Conservation (phyloP, 2,888 invertebrate species). For the Vandiemenella viatica region DNA sequence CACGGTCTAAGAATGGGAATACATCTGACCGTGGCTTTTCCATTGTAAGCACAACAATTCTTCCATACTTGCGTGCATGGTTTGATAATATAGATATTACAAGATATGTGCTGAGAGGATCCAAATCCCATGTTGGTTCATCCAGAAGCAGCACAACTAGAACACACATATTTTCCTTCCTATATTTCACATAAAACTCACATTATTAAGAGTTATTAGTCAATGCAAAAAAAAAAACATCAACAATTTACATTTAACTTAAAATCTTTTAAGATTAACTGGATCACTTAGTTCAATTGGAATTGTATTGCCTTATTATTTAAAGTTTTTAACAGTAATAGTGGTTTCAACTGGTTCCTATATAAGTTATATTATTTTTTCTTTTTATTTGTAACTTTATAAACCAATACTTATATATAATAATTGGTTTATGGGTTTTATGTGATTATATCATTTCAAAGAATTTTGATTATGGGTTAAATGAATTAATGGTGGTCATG, state of each 20-base stretch:
- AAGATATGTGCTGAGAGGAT: constrained; percentile 87
- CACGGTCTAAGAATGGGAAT: constrained; percentile 84
- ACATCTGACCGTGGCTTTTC: constrained; percentile 90
- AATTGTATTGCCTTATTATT: no score
- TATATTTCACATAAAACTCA: not conserved
- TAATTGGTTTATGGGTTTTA: no score
- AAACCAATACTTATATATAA: no score
- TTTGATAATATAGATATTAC: constrained; percentile 88
- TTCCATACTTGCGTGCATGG: constrained; percentile 61
- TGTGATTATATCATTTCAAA: no score
- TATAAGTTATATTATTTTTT: no score
- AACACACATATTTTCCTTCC: not conserved
- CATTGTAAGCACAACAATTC: constrained; percentile 81
- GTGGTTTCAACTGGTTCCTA: no score
- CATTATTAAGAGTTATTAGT: not conserved
- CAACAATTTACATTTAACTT: not conserved
- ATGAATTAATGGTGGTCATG: no score
- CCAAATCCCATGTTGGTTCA: constrained; percentile 88
- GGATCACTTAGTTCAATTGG: no score
- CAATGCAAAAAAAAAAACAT: not conserved
- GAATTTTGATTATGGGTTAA: no score
- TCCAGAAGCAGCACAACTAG: constrained; percentile 73
- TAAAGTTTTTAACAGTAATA: no score
- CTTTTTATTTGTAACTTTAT: no score
- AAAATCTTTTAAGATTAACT: not conserved